Evolutionary conservation across 37 sponge, comb jelly and placozoan species (phyloP), one percentile per base, ranked within the genome.

Genomic region (Chondrosia reniformis): DNA sequence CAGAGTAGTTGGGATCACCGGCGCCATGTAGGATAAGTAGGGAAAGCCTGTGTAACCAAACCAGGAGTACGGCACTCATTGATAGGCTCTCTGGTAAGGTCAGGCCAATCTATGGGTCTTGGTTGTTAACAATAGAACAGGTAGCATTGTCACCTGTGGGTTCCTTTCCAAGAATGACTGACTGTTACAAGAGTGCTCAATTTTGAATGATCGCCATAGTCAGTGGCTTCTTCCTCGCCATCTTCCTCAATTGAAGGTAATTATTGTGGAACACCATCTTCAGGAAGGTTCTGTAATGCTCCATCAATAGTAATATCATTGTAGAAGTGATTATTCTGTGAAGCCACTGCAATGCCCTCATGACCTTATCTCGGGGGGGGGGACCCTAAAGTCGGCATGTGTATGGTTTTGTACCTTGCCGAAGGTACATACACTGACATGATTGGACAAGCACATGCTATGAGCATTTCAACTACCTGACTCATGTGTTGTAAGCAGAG

Each of bases 381-480:
- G 10, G 46, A 82, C 83, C 3, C 83, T 55, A 44, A 73, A 61
- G 66, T 83, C 84, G 2, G 74, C 44, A 38, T 81, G 75, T 17
- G 75, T 72, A 30, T 81, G 39, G 1, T 42, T 46, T 33, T 0
- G 24, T 1, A 74, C 82, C 0, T 33, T 0, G 9, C 62, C 27
- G n/a, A n/a, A n/a, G n/a, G n/a, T 5, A 62, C 13, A 36, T 82
- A 82, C 44, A 82, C 41, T 1, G 28, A 43, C 83, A 82, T 82
- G 34, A 82, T 82, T 1, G 83, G 83, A 40, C 63, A 63, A 13
- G 65, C 83, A 2, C 83, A 45, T n/a, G 83, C 62, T 1, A 82
- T 82, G 36, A 82, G 76, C 83, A 82, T 74, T 39, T 82, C 83
- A 25, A 75, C 83, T 19, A 82, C 49, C 2, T 72, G 73, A 22